These are phyloP conservation scores for Cephus pygmeus DNA, from an alignment of 2,888 invertebrate species.

Conservation along the genomic window DNA sequence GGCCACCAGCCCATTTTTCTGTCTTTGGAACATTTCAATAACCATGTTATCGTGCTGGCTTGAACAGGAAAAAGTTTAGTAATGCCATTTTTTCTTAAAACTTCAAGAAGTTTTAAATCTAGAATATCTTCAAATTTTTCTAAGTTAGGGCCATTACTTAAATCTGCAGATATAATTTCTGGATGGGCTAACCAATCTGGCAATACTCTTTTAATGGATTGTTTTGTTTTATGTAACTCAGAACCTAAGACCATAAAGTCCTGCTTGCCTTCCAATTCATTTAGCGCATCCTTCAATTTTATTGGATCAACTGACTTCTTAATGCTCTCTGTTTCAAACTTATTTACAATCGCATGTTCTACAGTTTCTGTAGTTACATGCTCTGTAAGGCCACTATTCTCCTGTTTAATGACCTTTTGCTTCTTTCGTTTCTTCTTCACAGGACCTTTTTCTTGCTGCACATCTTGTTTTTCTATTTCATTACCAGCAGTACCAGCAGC, in stretches of 20 bases:
- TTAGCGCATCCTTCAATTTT: slow-evolving; percentile 68
- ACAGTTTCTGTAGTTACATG: slow-evolving; percentile 13
- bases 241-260: slow-evolving; percentile 65
- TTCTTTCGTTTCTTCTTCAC: slow-evolving; percentile 26
- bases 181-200: slow-evolving; percentile 91
- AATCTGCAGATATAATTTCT: slow-evolving; percentile 78
- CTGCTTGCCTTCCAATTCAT: neutral
- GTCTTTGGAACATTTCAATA: slow-evolving; percentile 73
- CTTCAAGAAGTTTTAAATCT: slow-evolving; percentile 72
- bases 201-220: slow-evolving; percentile 77
- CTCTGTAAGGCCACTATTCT: neutral
- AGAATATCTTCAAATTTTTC: slow-evolving; percentile 71
- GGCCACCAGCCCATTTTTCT: slow-evolving; percentile 75
- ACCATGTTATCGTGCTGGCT: slow-evolving; percentile 80
- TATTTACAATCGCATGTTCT: slow-evolving; percentile 26
- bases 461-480: slow-evolving; percentile 21
- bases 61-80: slow-evolving; percentile 88
- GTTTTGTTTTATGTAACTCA: slow-evolving; percentile 40
- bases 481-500: slow-evolving; percentile 7
- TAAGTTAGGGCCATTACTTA: slow-evolving; percentile 67
- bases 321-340: slow-evolving; percentile 36
- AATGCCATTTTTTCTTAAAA: slow-evolving; percentile 78
- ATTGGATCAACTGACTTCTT: slow-evolving; percentile 42
- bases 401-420: slow-evolving; percentile 12
- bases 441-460: slow-evolving; percentile 11